A percentile compares a stretch with the other conserved stretches of the same genome.
phyloP scores from a whole-genome alignment of 1,140 invertebrate genomes.

The Drosophila ercepeae region DNA sequence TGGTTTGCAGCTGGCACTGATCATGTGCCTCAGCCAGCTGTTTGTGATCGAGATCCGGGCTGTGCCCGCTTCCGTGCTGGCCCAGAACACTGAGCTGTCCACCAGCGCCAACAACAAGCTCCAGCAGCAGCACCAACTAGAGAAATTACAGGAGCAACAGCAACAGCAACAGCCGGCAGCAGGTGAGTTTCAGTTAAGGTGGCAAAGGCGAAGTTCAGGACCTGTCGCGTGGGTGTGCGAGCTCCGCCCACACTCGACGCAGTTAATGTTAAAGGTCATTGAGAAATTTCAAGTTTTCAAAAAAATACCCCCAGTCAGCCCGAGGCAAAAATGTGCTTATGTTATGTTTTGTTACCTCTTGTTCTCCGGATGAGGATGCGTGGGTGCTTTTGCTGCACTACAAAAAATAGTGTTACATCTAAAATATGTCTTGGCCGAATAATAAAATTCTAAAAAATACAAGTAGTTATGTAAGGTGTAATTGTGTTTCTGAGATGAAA shows the following conservation, averaged over 20 bases:
- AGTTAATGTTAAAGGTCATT: constrained; percentile 78
- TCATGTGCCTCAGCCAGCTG: constrained; percentile 41
- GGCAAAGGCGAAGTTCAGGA: constrained; percentile 68
- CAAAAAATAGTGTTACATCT: background rate
- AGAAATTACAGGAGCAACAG: constrained; percentile 48
- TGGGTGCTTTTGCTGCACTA: constrained; percentile 6
- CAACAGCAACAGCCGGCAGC: constrained; percentile 59
- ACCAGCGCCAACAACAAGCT: constrained; percentile 74
- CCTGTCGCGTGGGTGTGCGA: constrained; percentile 31
- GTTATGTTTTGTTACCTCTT: constrained; percentile 6
- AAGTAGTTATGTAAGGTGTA: background rate
- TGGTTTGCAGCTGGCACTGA: constrained; percentile 30
- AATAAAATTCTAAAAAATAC: too few relatives aligned
- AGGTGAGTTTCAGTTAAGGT: constrained; percentile 54
- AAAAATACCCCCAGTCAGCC: constrained; percentile 29
- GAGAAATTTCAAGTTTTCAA: constrained; percentile 66
- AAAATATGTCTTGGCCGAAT: too few relatives aligned
- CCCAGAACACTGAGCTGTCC: constrained; percentile 76
- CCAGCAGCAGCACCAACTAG: constrained; percentile 49
- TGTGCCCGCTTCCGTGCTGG: constrained; percentile 78
- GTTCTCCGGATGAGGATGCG: constrained; percentile 8
- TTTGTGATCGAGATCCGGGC: constrained; percentile 53
- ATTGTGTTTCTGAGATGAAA: background rate
- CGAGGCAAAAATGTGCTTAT: constrained; percentile 20
- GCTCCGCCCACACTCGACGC: constrained; percentile 34